phyloP scores from a whole-genome alignment of 2,113 vertebrate species.

The Psilopogon haemacephalus region DNA sequence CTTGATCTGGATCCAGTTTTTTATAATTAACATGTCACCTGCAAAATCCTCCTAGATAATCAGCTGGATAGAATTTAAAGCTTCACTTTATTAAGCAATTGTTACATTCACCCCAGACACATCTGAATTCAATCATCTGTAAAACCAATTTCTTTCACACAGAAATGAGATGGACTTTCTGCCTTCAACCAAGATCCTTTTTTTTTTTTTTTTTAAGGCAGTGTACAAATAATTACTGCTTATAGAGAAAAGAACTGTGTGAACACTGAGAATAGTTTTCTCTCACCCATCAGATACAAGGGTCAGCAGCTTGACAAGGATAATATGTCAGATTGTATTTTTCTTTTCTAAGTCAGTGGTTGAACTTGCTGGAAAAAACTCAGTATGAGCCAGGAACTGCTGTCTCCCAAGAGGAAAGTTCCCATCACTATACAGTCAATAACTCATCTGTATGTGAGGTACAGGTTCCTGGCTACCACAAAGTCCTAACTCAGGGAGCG shows the following conservation, averaged over 20 bases:
- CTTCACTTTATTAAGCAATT: constrained; percentile 10
- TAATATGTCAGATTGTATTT: constrained; percentile 40
- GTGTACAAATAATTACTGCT: not conserved
- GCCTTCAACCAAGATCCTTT: not conserved
- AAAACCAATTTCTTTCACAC: not conserved
- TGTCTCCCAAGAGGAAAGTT: not conserved
- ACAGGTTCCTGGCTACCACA: not conserved
- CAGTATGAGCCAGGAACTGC: constrained; percentile 41
- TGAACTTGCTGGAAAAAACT: constrained; percentile 49
- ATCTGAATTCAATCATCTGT: not conserved
- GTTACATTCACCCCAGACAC: not conserved
- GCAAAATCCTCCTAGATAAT: not conserved
- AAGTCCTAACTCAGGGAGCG: not conserved
- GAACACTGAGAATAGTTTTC: constrained; percentile 6
- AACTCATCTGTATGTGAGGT: not conserved
- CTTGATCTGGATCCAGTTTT: not conserved
- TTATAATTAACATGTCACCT: constrained; percentile 18
- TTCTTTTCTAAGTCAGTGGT: constrained; percentile 36
- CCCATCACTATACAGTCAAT: not conserved
- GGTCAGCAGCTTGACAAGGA: constrained; percentile 46
- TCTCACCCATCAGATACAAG: not conserved
- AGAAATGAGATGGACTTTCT: not conserved
- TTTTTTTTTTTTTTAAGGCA: not conserved
- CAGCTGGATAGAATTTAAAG: not conserved
- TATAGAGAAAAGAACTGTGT: not conserved